Conservation (phyloP, 2,113 vertebrate species). For the Arenaria interpres region DNA sequence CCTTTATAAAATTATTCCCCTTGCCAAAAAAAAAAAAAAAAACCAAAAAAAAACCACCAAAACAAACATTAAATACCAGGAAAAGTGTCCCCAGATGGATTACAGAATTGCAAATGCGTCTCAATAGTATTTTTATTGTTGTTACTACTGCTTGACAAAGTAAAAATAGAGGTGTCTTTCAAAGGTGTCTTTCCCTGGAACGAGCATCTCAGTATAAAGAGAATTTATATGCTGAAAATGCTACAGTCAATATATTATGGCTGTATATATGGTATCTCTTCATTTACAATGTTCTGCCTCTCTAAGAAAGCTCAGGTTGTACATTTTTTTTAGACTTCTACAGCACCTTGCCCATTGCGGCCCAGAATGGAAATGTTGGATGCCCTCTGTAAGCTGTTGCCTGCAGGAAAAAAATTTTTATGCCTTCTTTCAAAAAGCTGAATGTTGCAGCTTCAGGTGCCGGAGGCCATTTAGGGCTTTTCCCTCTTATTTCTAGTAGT, state of each 20-base stretch:
- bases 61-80: not conserved
- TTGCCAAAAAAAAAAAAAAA: not conserved
- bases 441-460: not conserved
- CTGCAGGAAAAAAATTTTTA: not conserved
- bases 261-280: not conserved
- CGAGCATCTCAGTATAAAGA: not conserved
- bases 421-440: not conserved
- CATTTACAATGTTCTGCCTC: not conserved
- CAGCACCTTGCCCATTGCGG: not conserved
- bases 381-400: not conserved
- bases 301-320: not conserved
- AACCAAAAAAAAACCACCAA: too few species aligned
- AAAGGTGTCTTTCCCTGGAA: not conserved
- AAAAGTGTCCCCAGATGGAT: not conserved
- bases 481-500: not conserved
- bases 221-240: not conserved
- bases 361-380: not conserved
- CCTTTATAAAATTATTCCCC: not conserved
- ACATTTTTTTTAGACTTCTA: not conserved
- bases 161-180: not conserved
- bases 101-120: not conserved
- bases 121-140: slow-evolving; percentile 1
- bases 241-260: not conserved
- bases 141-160: not conserved
- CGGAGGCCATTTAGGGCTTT: not conserved